Percentiles rank a stretch among this genome's conserved stretches.
Evolutionary conservation across 2,113 vertebrate species (phyloP).

Genomic region (Lepidiolamprologus cunningtoni): DNA sequence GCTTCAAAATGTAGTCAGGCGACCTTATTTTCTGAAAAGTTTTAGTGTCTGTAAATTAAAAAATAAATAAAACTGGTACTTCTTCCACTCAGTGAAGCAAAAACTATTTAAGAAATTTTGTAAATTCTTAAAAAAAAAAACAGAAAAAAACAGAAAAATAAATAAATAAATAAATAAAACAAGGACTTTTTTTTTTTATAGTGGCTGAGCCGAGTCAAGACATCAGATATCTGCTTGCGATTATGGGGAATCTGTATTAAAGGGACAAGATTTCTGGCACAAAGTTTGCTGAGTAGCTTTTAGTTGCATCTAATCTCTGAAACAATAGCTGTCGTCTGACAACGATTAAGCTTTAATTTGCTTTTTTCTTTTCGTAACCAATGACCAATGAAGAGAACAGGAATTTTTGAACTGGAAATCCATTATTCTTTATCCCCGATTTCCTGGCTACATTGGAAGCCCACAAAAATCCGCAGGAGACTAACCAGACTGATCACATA

Average conservation of each 20-base stretch:
- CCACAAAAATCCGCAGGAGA: not conserved
- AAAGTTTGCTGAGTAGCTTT: not conserved
- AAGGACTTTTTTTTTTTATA: not conserved
- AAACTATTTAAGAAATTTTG: not conserved
- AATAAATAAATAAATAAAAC: not conserved
- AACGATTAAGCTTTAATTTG: not conserved
- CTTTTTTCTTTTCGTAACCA: not conserved
- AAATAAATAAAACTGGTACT: not conserved
- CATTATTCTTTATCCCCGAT: not conserved
- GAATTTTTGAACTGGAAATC: not conserved
- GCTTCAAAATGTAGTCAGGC: not conserved
- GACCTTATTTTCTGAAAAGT: not conserved
- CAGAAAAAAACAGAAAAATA: accelerated
- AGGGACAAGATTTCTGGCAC: not conserved
- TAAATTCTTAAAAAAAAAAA: not conserved
- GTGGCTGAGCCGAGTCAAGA: not conserved
- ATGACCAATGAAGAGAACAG: not conserved
- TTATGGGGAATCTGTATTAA: not conserved
- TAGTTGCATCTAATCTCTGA: not conserved
- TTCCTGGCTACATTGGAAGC: not conserved
- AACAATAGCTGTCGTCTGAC: not conserved
- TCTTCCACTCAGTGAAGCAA: not conserved
- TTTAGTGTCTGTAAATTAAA: not conserved
- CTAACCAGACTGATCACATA: not conserved
- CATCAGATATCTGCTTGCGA: not conserved